Percentiles rank a stretch among this genome's conserved stretches.
Conservation (phyloP, 2,797 vertebrate species). For the Myotis myotis region DNA sequence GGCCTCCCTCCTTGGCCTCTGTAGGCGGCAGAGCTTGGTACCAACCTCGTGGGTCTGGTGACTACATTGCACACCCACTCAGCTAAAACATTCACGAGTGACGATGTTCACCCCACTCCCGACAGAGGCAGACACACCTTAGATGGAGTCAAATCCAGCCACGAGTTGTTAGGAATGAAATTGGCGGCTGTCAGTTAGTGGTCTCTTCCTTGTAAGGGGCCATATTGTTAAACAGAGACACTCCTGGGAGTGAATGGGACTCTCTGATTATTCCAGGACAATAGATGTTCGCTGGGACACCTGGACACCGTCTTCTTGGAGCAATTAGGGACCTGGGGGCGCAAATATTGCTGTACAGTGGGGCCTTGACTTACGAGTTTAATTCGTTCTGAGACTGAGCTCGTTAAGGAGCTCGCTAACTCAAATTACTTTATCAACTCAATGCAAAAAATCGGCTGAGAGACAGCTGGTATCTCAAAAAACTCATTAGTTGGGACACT, state of each 20-base stretch:
- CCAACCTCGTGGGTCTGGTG: background rate
- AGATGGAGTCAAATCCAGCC: background rate
- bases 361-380: too few relatives aligned
- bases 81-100: background rate
- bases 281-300: background rate
- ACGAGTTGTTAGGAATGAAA: too few relatives aligned
- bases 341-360: background rate
- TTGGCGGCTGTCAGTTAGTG: rapidly evolving
- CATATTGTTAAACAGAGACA: background rate
- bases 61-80: too few relatives aligned
- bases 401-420: too few relatives aligned
- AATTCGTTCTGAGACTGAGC: too few relatives aligned
- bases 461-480: too few relatives aligned
- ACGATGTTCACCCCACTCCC: background rate
- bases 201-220: background rate
- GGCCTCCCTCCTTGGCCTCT: too few relatives aligned
- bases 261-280: background rate
- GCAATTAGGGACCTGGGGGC: background rate
- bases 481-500: too few relatives aligned
- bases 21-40: background rate
- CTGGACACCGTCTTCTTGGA: background rate
- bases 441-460: too few relatives aligned
- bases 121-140: background rate
- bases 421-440: too few relatives aligned
- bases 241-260: background rate